Evolutionary conservation across 2,797 vertebrate genomes (phyloP).

Genomic region (Octomys mimax): DNA sequence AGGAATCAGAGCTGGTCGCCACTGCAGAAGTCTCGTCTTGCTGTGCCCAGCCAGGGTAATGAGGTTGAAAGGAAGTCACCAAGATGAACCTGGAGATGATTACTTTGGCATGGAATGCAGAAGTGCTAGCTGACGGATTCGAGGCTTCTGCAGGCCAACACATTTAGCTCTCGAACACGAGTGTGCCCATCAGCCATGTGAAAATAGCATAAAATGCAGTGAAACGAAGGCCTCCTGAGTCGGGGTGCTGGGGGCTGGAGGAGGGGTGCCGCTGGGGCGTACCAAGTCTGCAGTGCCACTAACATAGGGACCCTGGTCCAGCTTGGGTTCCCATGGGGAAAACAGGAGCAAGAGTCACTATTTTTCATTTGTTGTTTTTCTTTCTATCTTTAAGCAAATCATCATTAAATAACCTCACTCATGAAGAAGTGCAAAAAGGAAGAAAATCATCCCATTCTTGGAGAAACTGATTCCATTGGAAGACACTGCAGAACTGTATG

Average conservation of each 20-base stretch:
- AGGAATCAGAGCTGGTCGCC: conserved; percentile 49
- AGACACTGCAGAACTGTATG: not conserved
- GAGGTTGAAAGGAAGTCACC: conserved; percentile 79
- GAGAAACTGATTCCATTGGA: not conserved
- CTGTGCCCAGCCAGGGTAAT: conserved; percentile 71
- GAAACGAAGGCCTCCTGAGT: conserved; percentile 10
- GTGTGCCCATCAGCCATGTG: conserved; percentile 51
- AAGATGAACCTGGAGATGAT: conserved; percentile 78
- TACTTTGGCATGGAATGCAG: conserved; percentile 77
- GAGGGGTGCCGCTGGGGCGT: not conserved
- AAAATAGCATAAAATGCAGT: conserved; percentile 57
- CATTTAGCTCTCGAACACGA: conserved; percentile 60
- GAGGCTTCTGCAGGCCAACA: conserved; percentile 64
- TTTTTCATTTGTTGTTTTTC: not conserved
- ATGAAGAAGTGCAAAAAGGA: conserved; percentile 30
- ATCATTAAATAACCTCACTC: conserved; percentile 28
- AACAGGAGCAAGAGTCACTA: not conserved
- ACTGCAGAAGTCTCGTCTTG: conserved; percentile 60
- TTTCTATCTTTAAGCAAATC: not conserved
- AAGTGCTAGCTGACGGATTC: conserved; percentile 68
- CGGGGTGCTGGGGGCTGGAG: not conserved
- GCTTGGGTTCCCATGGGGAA: not conserved
- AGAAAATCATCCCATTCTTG: conserved; percentile 35
- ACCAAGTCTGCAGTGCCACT: not conserved
- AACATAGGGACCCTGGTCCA: not conserved